Percentiles rank a stretch among this genome's conserved stretches.
Conservation (phyloP, 2,888 invertebrate genomes). For the Serripes groenlandicus region DNA sequence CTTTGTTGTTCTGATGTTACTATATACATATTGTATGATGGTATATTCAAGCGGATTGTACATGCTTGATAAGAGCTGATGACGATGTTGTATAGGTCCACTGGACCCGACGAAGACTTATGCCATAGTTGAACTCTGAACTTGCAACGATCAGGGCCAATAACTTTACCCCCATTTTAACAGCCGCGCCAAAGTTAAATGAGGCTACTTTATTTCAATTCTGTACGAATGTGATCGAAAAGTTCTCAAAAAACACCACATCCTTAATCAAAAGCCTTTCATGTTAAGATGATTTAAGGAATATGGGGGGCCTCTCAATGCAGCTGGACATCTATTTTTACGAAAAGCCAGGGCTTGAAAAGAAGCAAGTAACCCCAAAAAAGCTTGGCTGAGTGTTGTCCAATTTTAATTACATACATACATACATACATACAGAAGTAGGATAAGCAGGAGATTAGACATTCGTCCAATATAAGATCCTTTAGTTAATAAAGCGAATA, state of each 20-base stretch:
- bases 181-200: constrained; percentile 54
- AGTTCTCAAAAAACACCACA: constrained; percentile 22
- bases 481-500: constrained; percentile 45
- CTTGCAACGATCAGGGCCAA: constrained; percentile 26
- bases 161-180: constrained; percentile 2
- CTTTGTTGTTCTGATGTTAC: constrained; percentile 25
- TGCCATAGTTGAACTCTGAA: constrained; percentile 35
- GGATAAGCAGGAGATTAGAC: constrained; percentile 64
- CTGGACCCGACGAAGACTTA: constrained; percentile 37
- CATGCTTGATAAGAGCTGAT: constrained; percentile 27
- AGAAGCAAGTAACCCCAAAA: constrained; percentile 64
- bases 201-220: constrained; percentile 51
- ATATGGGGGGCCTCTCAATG: constrained; percentile 19
- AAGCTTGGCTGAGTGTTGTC: constrained; percentile 57
- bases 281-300: constrained; percentile 12
- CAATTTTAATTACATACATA: constrained; percentile 67
- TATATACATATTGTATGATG: constrained; percentile 31
- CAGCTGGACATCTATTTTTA: constrained; percentile 3
- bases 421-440: constrained; percentile 66
- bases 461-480: constrained; percentile 32
- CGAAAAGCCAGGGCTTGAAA: constrained; percentile 28
- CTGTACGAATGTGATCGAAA: constrained; percentile 11
- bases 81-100: constrained; percentile 40
- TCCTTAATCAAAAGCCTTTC: constrained; percentile 2
- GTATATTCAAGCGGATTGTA: not conserved